Evolutionary conservation across 2,113 vertebrate genomes (phyloP).

Genomic region (Festucalex cinctus): DNA sequence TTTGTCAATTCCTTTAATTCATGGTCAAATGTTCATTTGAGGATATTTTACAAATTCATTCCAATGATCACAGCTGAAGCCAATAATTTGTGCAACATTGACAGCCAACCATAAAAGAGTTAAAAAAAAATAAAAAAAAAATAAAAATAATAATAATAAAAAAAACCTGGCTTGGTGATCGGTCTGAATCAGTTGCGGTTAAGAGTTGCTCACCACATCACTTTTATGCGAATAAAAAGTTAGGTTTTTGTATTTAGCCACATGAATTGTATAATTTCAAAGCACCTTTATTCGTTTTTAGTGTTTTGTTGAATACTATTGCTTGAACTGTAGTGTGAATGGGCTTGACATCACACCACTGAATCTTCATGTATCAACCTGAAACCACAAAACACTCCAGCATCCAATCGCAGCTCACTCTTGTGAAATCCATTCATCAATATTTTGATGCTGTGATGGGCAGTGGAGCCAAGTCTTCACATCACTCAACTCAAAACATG

Average conservation of each 20-base stretch:
- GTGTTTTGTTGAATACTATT: constrained; percentile 13
- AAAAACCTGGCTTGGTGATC: constrained; percentile 21
- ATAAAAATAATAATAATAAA: too few relatives aligned
- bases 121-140: background rate
- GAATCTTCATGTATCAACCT: constrained; percentile 80
- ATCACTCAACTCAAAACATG: constrained; percentile 42
- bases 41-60: background rate
- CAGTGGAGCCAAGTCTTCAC: constrained; percentile 70
- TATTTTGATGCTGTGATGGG: constrained; percentile 59
- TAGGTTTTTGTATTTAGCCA: background rate
- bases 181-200: background rate
- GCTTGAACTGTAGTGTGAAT: constrained; percentile 68
- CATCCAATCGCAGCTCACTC: constrained; percentile 55
- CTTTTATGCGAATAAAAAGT: background rate
- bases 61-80: background rate
- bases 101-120: constrained; percentile 17
- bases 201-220: constrained; percentile 9
- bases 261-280: background rate
- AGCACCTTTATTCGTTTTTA: background rate
- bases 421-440: constrained; percentile 31
- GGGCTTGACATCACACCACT: constrained; percentile 85
- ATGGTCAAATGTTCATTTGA: background rate
- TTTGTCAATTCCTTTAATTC: background rate
- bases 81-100: constrained; percentile 13
- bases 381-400: constrained; percentile 65